phyloP scores from a whole-genome alignment of 2,113 vertebrate species.

The Elaphurus davidianus region DNA sequence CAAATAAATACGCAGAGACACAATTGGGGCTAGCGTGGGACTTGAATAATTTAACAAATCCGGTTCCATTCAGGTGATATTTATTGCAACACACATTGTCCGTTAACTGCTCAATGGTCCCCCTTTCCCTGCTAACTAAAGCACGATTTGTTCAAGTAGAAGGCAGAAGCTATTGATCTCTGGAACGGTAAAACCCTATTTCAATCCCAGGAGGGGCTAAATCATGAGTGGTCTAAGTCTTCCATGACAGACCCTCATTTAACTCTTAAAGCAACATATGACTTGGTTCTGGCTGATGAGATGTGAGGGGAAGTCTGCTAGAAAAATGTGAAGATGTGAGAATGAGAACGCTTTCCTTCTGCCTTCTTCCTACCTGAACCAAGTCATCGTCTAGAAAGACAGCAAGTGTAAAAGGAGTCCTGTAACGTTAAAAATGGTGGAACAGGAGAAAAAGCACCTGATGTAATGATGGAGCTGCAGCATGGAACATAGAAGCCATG shows the following conservation, averaged over 20 bases:
- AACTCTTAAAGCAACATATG: background rate
- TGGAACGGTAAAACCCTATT: background rate
- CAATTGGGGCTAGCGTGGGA: background rate
- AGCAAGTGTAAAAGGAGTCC: too few relatives aligned
- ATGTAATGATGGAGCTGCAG: fast-evolving
- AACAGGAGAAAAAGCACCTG: too few relatives aligned
- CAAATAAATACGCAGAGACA: background rate
- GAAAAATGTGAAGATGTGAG: background rate
- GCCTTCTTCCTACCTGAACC: background rate
- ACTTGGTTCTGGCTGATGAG: background rate
- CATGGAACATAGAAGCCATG: background rate
- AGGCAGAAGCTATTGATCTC: background rate
- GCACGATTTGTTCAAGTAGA: background rate
- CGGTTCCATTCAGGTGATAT: background rate
- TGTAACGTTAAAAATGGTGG: background rate
- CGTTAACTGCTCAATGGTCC: background rate
- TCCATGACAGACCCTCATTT: background rate
- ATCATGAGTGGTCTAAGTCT: background rate
- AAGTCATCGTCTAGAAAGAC: background rate
- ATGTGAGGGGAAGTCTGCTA: background rate
- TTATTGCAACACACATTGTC: background rate
- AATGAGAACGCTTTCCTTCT: background rate
- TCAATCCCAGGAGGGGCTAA: background rate
- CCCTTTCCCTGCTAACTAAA: background rate
- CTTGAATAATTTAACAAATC: background rate